Conservation (phyloP, 2,113 vertebrate species). For the Oreochromis spilurus region DNA sequence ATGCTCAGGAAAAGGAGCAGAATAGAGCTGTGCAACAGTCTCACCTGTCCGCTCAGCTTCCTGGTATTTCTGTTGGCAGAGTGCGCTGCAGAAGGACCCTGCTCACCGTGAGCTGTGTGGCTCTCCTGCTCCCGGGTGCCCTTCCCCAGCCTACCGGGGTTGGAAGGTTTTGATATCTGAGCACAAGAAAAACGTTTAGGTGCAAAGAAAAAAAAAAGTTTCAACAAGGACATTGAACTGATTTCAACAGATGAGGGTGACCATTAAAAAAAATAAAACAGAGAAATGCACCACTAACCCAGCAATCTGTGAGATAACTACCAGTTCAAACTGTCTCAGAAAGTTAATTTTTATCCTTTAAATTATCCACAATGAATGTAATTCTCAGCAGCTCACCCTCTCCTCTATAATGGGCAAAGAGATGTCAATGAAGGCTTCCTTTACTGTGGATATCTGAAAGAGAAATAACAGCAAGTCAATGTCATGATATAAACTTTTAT, state of each 20-base stretch:
- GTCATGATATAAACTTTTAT: background rate
- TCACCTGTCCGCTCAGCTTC: constrained; percentile 73
- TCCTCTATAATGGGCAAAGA: constrained; percentile 97
- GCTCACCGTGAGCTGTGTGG: constrained; percentile 58
- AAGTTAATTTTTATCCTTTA: background rate
- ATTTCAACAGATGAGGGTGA: background rate
- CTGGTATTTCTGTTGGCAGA: constrained; percentile 72
- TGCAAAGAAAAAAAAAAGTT: background rate
- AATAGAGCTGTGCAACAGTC: background rate
- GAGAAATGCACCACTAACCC: background rate
- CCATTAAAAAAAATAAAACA: background rate
- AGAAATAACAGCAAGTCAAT: constrained; percentile 2
- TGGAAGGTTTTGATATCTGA: constrained; percentile 88
- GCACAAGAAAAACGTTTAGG: background rate
- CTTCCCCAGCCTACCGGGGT: constrained; percentile 81
- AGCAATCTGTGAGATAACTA: background rate
- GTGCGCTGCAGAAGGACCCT: constrained; percentile 54
- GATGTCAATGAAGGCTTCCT: constrained; percentile 97
- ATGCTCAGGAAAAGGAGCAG: background rate
- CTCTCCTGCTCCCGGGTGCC: constrained; percentile 71
- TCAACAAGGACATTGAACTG: background rate
- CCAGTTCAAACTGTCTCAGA: background rate
- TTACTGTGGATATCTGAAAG: constrained; percentile 89
- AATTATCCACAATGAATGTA: background rate
- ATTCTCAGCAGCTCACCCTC: constrained; percentile 81